These are phyloP conservation scores for Apamea crenata DNA, from an alignment of 2,888 invertebrate genomes.

Conservation along the genomic window DNA sequence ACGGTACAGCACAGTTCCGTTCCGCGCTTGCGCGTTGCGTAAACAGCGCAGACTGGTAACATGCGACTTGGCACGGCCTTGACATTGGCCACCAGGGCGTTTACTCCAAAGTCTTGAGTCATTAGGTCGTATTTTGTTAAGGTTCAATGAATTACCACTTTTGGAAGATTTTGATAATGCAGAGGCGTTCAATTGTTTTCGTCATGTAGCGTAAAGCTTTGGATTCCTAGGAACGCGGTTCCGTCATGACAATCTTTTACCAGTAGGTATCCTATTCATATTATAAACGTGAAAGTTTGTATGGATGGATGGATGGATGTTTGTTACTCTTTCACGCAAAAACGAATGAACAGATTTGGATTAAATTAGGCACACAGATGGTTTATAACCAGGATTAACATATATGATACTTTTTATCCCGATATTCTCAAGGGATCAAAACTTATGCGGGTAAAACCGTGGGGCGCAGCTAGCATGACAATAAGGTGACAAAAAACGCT, in stretches of 20 bases:
- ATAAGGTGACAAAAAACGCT: background rate
- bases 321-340: no score
- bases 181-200: background rate
- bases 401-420: no score
- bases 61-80: constrained; percentile 65
- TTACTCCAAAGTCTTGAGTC: constrained; percentile 39
- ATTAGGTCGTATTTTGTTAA: constrained; percentile 35
- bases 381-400: no score
- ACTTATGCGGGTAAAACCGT: no score
- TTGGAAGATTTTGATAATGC: background rate
- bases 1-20: constrained; percentile 55
- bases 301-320: no score
- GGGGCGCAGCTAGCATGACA: no score
- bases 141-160: constrained; percentile 31
- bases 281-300: no score
- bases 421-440: no score
- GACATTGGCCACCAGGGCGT: constrained; percentile 57
- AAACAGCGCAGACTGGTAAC: constrained; percentile 43
- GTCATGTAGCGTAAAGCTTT: background rate
- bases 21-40: constrained; percentile 56
- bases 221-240: background rate
- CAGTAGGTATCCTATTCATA: no score
- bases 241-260: no score
- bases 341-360: no score
- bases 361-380: no score